These are phyloP conservation scores for Deroptyus accipitrinus DNA, from an alignment of 2,113 vertebrate species.

Conservation along the genomic window DNA sequence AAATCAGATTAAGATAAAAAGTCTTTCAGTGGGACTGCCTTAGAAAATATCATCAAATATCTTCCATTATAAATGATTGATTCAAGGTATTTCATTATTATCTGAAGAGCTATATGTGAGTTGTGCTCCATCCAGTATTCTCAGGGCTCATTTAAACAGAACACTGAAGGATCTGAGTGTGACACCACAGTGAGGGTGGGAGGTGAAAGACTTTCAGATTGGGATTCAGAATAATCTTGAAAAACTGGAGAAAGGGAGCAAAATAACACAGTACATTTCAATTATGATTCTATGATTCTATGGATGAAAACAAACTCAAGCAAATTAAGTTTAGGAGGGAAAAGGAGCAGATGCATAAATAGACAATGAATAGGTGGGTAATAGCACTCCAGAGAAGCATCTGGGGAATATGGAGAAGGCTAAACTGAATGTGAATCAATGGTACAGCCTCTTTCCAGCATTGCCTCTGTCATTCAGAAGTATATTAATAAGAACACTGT, in stretches of 20 bases:
- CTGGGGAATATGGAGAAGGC: neutral
- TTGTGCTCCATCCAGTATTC: neutral
- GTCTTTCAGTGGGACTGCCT: neutral
- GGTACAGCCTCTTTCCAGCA: neutral
- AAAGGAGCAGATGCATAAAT: neutral
- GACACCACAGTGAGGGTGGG: neutral
- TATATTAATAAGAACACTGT: neutral
- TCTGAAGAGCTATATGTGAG: neutral
- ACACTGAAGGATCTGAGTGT: neutral
- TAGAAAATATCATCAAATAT: neutral
- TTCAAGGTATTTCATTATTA: neutral
- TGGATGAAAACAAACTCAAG: neutral
- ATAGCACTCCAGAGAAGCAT: neutral
- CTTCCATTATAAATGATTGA: neutral
- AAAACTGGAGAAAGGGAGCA: neutral
- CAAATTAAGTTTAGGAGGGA: neutral
- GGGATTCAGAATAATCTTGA: neutral
- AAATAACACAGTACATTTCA: neutral
- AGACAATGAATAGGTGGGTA: neutral
- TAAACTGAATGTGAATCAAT: neutral
- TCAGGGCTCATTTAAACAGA: neutral
- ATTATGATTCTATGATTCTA: neutral
- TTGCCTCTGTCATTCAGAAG: neutral
- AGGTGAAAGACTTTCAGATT: neutral
- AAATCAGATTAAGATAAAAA: neutral